Conservation (phyloP, 2,888 invertebrate species). For the Hipparchia semele region DNA sequence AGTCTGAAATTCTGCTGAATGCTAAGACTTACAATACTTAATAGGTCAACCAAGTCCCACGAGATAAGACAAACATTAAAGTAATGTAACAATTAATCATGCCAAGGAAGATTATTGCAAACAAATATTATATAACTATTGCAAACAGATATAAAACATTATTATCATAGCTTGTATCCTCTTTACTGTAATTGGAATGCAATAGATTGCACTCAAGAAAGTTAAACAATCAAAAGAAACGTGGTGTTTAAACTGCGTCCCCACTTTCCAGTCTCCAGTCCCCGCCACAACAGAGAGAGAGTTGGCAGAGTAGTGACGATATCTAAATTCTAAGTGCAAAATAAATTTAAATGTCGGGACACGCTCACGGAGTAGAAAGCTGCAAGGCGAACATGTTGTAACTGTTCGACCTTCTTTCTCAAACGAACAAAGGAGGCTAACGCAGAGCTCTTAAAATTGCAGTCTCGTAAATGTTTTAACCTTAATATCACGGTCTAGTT, state of each 20-base stretch:
- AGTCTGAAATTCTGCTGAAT: too few relatives aligned
- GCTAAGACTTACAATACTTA: too few relatives aligned
- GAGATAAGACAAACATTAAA: slow-evolving; percentile 1
- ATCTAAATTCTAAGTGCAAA: slow-evolving; percentile 78
- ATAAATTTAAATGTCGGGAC: slow-evolving; percentile 81
- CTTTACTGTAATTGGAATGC: background rate
- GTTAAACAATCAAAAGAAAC: slow-evolving; percentile 67
- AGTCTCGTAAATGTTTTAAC: slow-evolving; percentile 65
- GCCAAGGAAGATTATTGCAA: slow-evolving; percentile 22
- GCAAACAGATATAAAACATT: slow-evolving; percentile 21
- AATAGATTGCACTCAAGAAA: slow-evolving; percentile 51
- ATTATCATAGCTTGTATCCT: background rate
- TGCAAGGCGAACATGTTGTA: slow-evolving; percentile 80
- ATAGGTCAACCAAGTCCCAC: background rate
- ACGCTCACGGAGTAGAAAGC: slow-evolving; percentile 80
- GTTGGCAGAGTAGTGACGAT: slow-evolving; percentile 63
- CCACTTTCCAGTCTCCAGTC: slow-evolving; percentile 1
- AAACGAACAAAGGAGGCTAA: slow-evolving; percentile 75
- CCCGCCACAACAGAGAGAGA: slow-evolving; percentile 73
- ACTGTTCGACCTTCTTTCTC: slow-evolving; percentile 78
- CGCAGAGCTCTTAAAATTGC: slow-evolving; percentile 60
- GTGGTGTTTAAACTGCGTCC: slow-evolving; percentile 70
- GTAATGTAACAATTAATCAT: background rate
- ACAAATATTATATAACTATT: slow-evolving; percentile 54
- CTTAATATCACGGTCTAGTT: slow-evolving; percentile 75